Conservation (phyloP, 2,113 vertebrate genomes). For the Siniperca chuatsi region DNA sequence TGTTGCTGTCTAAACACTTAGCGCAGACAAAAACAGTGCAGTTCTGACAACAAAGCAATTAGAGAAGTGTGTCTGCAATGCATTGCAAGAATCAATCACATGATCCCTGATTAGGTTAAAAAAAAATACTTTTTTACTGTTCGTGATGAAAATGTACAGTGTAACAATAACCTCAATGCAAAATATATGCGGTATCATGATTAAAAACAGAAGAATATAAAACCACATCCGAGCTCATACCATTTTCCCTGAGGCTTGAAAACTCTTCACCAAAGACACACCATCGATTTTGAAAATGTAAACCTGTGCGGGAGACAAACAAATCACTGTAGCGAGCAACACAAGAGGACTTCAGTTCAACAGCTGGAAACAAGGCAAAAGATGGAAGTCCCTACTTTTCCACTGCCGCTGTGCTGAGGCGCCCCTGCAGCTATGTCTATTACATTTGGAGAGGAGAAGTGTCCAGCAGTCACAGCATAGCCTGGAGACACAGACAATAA, state of each 20-base stretch:
- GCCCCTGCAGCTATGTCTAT: slow-evolving; percentile 95
- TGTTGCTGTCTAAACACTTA: slow-evolving; percentile 50
- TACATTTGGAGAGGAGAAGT: slow-evolving; percentile 89
- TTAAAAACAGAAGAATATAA: slow-evolving; percentile 25
- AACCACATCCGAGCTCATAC: slow-evolving; percentile 80
- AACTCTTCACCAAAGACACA: slow-evolving; percentile 91
- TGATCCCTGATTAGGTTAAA: slow-evolving; percentile 10
- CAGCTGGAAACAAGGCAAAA: slow-evolving; percentile 19
- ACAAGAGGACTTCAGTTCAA: slow-evolving; percentile 1
- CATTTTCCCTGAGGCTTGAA: slow-evolving; percentile 97
- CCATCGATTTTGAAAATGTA: slow-evolving; percentile 97
- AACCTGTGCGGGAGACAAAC: slow-evolving; percentile 84
- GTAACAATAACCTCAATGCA: slow-evolving; percentile 6
- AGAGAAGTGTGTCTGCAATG: slow-evolving; percentile 32
- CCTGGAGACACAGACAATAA: slow-evolving; percentile 80
- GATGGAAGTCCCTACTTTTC: slow-evolving; percentile 87
- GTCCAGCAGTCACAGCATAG: slow-evolving; percentile 95
- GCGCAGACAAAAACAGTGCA: slow-evolving; percentile 62
- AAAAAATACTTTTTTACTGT: slow-evolving; percentile 3
- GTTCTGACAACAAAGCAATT: slow-evolving; percentile 58
- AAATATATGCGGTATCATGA: slow-evolving; percentile 9
- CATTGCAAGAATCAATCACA: slow-evolving; percentile 15
- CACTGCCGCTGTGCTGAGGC: slow-evolving; percentile 93
- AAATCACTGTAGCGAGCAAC: slow-evolving; percentile 28
- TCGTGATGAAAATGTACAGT: background rate